Evolutionary conservation across 1,140 invertebrate genomes (phyloP).

Genomic region (Bursaphelenchus mucronatus): DNA sequence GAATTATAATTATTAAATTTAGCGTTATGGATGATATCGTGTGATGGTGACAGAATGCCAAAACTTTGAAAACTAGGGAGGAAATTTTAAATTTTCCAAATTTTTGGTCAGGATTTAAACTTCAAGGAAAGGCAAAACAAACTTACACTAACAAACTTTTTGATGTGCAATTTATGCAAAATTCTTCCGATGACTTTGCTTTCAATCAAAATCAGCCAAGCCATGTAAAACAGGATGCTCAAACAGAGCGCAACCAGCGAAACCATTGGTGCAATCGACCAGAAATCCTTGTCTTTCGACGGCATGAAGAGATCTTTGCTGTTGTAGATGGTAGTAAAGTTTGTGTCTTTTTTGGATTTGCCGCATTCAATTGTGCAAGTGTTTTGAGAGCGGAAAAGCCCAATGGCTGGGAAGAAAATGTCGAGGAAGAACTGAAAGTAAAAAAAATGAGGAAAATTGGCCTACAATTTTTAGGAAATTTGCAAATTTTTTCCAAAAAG

Average conservation of each 20-base stretch:
- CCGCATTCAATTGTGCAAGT: not conserved
- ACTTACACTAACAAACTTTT: not conserved
- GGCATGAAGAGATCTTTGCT: not conserved
- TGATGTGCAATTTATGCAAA: not conserved
- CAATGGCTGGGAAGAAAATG: conserved; percentile 5
- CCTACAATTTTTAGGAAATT: too few species aligned
- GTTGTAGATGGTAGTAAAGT: conserved; percentile 2
- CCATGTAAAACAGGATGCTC: not conserved
- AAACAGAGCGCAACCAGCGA: conserved; percentile 7
- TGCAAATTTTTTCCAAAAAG: too few species aligned
- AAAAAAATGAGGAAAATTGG: not conserved
- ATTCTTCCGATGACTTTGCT: conserved; percentile 9
- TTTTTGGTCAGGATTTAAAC: too few species aligned
- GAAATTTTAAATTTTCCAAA: too few species aligned
- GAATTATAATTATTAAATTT: too few species aligned
- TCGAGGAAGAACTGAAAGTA: conserved; percentile 11
- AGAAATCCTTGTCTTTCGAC: not conserved
- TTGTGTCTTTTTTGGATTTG: not conserved
- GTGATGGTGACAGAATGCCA: too few species aligned
- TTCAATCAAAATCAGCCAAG: conserved; percentile 11
- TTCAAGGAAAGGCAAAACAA: too few species aligned
- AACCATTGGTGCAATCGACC: not conserved
- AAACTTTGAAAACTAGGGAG: not conserved
- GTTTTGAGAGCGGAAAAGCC: conserved; percentile 8
- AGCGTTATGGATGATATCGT: too few species aligned